Base-by-base conservation (phyloP, 2,888 invertebrate genomes). In the Drosophila leonis region DNA sequence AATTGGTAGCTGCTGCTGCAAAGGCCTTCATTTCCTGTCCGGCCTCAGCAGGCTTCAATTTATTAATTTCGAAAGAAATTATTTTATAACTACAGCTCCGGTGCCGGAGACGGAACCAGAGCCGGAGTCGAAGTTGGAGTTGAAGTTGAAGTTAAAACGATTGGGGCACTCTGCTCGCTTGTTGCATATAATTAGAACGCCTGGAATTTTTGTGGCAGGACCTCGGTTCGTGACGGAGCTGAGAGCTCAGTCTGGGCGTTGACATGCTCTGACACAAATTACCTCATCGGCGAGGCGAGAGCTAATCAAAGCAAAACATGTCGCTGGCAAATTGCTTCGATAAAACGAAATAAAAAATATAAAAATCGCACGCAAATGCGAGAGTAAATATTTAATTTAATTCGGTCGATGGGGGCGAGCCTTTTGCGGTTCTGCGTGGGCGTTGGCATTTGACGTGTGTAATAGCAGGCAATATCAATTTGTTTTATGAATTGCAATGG, bases 321-420 rank as follows among this genome's bases (percentile, higher is more conserved):
- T 85, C 75, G 67, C 72, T 2, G 70, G 57, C 63, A 82, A 88
- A 80, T 83, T 87, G 89, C 89, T 70, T 64, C 65, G 65, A 66
- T 73, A 75, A 81, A 75, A 20, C 55, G 67, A 54, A 64, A 71
- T 27, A 39, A 20, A n/a, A 52, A 54, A 39, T 24, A 27, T 64
- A 65, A 65, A 81, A 83, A 89, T 88, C 73, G 83, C 86, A 84
- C 71, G 90, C 88, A 84, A 84, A 84, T 90, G 90, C 66, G 78
- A 88, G 87, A 88, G 89, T 88, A 83, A 90, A 86, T 86, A 89
- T 87, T 87, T 90, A 83, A 87, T 87, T 87, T 83, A 88, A 87
- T 87, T 87, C 90, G 65, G 69, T 51, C 59, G 46, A 51, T 24
- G 75, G 64, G 41, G 31, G 64, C 60, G 42, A 60, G 52, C 49